These are phyloP conservation scores for Cephus runcator DNA, from an alignment of 2,888 invertebrate genomes.

Conservation along the genomic window DNA sequence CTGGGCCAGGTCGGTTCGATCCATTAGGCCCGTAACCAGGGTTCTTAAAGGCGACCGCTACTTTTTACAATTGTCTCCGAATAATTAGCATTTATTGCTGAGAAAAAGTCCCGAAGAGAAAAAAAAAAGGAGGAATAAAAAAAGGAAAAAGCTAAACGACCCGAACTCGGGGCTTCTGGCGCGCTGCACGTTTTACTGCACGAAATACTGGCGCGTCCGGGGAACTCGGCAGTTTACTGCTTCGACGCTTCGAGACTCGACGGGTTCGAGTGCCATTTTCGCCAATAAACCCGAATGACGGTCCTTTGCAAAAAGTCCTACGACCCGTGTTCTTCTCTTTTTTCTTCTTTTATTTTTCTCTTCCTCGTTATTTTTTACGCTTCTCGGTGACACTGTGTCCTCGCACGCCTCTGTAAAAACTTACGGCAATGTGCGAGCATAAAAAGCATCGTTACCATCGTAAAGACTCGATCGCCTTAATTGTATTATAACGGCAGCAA, in stretches of 20 bases:
- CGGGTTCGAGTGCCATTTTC: background rate
- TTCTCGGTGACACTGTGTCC: background rate
- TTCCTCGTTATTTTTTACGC: background rate
- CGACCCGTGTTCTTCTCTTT: background rate
- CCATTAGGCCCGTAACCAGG: background rate
- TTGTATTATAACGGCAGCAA: background rate
- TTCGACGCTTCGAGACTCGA: background rate
- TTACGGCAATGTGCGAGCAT: background rate
- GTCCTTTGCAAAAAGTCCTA: conserved; percentile 12
- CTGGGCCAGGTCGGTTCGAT: background rate
- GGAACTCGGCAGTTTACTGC: background rate
- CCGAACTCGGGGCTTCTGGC: background rate
- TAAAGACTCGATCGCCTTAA: background rate
- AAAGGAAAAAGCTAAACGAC: background rate
- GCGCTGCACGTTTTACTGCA: background rate
- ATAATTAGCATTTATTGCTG: conserved; percentile 25
- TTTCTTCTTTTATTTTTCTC: background rate
- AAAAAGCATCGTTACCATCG: background rate
- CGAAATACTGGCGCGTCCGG: background rate
- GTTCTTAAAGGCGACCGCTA: background rate
- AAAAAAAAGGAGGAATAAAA: background rate
- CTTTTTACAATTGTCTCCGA: conserved; percentile 24
- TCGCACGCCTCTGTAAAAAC: background rate
- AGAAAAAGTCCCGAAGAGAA: conserved; percentile 24
- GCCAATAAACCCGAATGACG: conserved; percentile 33